Percentiles rank a stretch among this genome's conserved stretches.
These are phyloP conservation scores for Silurus asotus DNA, from an alignment of 2,113 vertebrate genomes.

Conservation along the genomic window DNA sequence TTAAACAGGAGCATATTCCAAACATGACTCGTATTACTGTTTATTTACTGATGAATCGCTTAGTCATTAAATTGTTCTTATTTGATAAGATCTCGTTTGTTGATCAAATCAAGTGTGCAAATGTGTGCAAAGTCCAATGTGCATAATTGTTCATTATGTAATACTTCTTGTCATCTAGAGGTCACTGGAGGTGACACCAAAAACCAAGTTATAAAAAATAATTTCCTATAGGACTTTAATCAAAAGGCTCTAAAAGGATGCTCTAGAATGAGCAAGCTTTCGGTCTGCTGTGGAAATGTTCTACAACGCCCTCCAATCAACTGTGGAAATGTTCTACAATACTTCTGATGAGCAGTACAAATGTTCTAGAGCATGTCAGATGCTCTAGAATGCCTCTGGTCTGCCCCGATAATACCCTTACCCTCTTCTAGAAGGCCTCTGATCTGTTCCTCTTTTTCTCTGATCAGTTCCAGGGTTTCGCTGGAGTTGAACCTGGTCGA, in stretches of 20 bases:
- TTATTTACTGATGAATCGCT: neutral
- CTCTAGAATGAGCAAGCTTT: neutral
- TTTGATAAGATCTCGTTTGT: neutral
- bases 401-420: slow-evolving; percentile 51
- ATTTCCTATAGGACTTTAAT: neutral
- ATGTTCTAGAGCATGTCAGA: neutral
- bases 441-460: slow-evolving; percentile 97
- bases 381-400: neutral
- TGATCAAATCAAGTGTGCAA: too few relatives aligned
- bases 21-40: neutral
- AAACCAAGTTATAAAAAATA: neutral
- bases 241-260: neutral
- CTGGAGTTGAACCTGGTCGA: slow-evolving; percentile 85
- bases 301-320: neutral
- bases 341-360: neutral
- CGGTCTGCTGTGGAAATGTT: neutral
- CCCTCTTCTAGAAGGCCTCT: slow-evolving; percentile 95
- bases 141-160: too few relatives aligned
- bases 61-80: neutral
- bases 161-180: neutral
- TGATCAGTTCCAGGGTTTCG: slow-evolving; percentile 89
- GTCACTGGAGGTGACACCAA: neutral
- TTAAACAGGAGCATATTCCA: neutral
- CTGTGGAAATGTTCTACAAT: neutral
- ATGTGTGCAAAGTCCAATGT: too few relatives aligned